These are phyloP conservation scores for Pandemis heparana DNA, from an alignment of 2,888 invertebrate genomes.

Conservation along the genomic window DNA sequence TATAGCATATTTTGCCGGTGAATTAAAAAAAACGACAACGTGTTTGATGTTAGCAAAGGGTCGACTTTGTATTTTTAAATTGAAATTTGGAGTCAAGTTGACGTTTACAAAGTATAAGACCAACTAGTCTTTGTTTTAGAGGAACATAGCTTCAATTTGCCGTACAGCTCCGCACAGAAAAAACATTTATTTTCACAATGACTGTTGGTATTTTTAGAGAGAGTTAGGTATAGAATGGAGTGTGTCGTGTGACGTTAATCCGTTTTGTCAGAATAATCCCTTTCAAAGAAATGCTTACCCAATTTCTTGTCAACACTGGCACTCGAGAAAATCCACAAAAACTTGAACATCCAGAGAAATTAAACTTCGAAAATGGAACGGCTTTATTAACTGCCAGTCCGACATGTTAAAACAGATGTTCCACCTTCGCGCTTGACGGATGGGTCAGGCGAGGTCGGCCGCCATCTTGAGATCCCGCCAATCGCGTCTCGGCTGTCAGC, in stretches of 20 bases:
- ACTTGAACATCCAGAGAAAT: slow-evolving; percentile 45
- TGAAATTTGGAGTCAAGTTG: neutral
- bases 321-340: slow-evolving; percentile 36
- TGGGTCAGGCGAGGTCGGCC: slow-evolving; percentile 80
- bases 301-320: slow-evolving; percentile 38
- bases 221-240: neutral
- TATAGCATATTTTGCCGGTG: slow-evolving; percentile 48
- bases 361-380: slow-evolving; percentile 63
- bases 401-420: slow-evolving; percentile 84
- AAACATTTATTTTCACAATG: neutral
- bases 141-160: neutral
- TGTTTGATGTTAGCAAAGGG: slow-evolving; percentile 14
- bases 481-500: slow-evolving; percentile 75
- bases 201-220: neutral
- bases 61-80: neutral
- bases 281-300: slow-evolving; percentile 30
- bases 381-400: slow-evolving; percentile 76
- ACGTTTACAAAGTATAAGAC: neutral
- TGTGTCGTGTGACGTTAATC: slow-evolving; percentile 25
- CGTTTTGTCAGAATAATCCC: slow-evolving; percentile 30
- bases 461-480: slow-evolving; percentile 81
- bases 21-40: slow-evolving; percentile 29
- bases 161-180: neutral
- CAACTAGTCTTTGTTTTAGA: neutral
- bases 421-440: slow-evolving; percentile 78